These are phyloP conservation scores for Mastigias papua DNA, from an alignment of 30 jellyfish, hydroid and myxozoan genomes.

Conservation along the genomic window DNA sequence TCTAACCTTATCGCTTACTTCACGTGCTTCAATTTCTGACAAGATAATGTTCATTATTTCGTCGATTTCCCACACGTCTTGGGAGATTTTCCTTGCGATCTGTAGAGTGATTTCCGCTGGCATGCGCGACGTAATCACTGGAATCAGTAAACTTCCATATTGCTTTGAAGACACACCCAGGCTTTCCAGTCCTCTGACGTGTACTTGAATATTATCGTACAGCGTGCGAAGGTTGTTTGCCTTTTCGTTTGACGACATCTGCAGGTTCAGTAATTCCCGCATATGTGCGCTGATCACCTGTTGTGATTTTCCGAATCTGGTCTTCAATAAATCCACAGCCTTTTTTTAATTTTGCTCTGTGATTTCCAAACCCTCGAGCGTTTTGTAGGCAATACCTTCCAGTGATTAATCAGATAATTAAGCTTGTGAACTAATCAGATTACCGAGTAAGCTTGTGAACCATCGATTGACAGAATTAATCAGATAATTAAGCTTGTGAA, in stretches of 20 bases:
- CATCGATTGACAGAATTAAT: conserved; percentile 5
- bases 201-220: conserved; percentile 58
- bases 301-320: conserved; percentile 54
- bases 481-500: conserved; percentile 61
- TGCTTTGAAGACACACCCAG: conserved; percentile 44
- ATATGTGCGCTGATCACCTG: conserved; percentile 58
- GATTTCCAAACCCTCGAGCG: conserved; percentile 53
- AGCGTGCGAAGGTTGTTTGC: conserved; percentile 30
- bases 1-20: background rate
- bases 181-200: conserved; percentile 72
- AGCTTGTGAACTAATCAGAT: conserved; percentile 53
- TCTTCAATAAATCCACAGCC: conserved; percentile 58
- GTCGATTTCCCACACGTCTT: background rate
- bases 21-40: background rate
- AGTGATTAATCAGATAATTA: conserved; percentile 46
- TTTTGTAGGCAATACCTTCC: conserved; percentile 54
- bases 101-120: conserved; percentile 55
- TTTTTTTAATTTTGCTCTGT: conserved; percentile 45
- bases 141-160: conserved; percentile 77
- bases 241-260: conserved; percentile 8
- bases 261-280: conserved; percentile 56
- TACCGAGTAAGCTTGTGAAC: conserved; percentile 61
- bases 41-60: background rate
- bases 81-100: background rate
- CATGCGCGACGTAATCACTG: conserved; percentile 46